A percentile compares a stretch with the other conserved stretches of the same genome.
Conservation (phyloP, 2,113 vertebrate species). For the Pseudorasbora parva region DNA sequence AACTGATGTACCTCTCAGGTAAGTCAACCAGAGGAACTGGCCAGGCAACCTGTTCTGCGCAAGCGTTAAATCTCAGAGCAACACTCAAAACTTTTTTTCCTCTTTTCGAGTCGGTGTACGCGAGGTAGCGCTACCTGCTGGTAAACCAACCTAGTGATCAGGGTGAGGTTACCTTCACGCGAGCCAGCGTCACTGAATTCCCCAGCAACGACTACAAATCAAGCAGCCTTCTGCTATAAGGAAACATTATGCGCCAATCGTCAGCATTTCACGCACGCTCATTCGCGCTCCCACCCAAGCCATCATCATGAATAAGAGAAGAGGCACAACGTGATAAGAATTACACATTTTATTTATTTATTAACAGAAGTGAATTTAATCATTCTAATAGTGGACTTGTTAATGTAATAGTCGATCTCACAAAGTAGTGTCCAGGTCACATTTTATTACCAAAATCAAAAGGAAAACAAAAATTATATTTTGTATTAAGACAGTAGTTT, state of each 20-base stretch:
- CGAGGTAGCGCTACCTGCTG: conserved; percentile 75
- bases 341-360: conserved; percentile 36
- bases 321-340: conserved; percentile 2
- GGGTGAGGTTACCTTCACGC: not conserved
- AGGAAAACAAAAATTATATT: not conserved
- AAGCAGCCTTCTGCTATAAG: not conserved
- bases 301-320: conserved; percentile 25
- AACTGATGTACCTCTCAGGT: conserved; percentile 77
- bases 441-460: not conserved
- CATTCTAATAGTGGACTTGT: conserved; percentile 27
- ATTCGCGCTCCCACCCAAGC: not conserved
- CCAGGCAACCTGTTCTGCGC: conserved; percentile 79
- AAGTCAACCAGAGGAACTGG: conserved; percentile 81
- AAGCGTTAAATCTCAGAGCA: conserved; percentile 73
- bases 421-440: not conserved
- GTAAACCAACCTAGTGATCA: conserved; percentile 29
- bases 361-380: conserved; percentile 35
- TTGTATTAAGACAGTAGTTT: not conserved
- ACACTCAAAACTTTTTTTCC: conserved; percentile 73
- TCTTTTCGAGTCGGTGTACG: conserved; percentile 43
- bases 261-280: conserved; percentile 17
- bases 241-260: not conserved
- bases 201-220: not conserved
- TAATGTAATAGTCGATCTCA: not conserved
- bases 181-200: not conserved